Percentiles rank a stretch among this genome's conserved stretches.
Evolutionary conservation across 1,140 invertebrate genomes (phyloP).

Genomic region (Mya arenaria): DNA sequence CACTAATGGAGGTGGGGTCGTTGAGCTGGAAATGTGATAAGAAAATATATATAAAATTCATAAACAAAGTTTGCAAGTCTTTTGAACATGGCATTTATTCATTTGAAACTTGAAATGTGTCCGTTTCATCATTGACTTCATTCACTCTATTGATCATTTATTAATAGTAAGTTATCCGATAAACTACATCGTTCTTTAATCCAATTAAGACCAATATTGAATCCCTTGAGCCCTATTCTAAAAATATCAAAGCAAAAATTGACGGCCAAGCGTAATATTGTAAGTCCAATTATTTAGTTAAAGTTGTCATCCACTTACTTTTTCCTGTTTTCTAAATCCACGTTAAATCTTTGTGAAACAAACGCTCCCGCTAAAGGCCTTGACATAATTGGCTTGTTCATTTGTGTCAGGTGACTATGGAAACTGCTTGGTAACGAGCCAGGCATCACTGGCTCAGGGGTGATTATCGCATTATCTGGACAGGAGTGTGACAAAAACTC

Average conservation of each 20-base stretch:
- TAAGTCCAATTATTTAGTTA: background rate
- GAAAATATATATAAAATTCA: background rate
- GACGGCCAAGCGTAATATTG: background rate
- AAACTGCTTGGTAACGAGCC: slow-evolving; percentile 78
- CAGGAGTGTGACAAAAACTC: slow-evolving; percentile 90
- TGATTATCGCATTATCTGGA: slow-evolving; percentile 85
- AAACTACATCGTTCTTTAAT: background rate
- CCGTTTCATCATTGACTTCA: background rate
- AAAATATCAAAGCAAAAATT: background rate
- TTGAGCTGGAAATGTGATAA: slow-evolving; percentile 78
- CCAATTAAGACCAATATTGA: background rate
- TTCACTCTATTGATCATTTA: too few species aligned
- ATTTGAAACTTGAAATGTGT: too few species aligned
- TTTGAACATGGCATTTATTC: too few species aligned
- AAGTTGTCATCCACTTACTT: background rate
- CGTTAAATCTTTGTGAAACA: background rate
- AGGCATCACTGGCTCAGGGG: slow-evolving; percentile 76
- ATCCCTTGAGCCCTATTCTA: background rate
- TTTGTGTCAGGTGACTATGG: slow-evolving; percentile 41
- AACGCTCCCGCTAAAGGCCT: slow-evolving; percentile 3
- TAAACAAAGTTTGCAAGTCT: too few species aligned
- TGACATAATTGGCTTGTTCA: slow-evolving; percentile 26
- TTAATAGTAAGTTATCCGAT: background rate
- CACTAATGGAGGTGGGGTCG: slow-evolving; percentile 89
- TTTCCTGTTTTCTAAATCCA: background rate